A percentile compares a stretch with the other conserved stretches of the same genome.
Evolutionary conservation across 1,140 invertebrate species (phyloP).

Genomic region (Caenorhabditis briggsae): DNA sequence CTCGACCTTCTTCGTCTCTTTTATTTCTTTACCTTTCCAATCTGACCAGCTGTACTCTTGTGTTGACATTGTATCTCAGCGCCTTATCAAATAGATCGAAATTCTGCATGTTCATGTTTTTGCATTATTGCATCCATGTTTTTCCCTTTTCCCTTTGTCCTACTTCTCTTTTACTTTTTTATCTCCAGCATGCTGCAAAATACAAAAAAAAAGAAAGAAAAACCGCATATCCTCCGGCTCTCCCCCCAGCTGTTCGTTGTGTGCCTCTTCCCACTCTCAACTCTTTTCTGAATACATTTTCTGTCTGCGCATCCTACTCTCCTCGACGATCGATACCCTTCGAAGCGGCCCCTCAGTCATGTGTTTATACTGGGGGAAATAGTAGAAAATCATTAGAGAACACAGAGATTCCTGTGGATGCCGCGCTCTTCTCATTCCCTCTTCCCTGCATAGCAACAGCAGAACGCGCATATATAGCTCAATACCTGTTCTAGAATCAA

Average conservation of each 20-base stretch:
- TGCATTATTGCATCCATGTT: not conserved
- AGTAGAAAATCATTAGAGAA: not conserved
- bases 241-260: not conserved
- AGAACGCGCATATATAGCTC: not conserved
- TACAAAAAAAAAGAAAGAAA: not conserved
- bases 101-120: not conserved
- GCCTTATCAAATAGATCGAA: not conserved
- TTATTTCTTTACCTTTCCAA: not conserved
- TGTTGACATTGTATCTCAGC: not conserved
- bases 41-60: not conserved
- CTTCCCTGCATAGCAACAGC: constrained; percentile 33
- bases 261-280: not conserved
- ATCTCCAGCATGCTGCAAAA: too few relatives aligned
- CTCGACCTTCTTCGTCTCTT: not conserved
- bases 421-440: not conserved
- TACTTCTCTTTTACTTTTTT: not conserved
- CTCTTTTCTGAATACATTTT: not conserved
- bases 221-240: not conserved
- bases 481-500: not conserved
- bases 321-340: not conserved
- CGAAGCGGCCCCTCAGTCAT: not conserved
- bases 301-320: not conserved
- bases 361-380: constrained; percentile 18
- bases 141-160: not conserved
- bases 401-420: not conserved